Evolutionary conservation across 2,113 vertebrate genomes (phyloP).

Genomic region (Oplegnathus fasciatus): DNA sequence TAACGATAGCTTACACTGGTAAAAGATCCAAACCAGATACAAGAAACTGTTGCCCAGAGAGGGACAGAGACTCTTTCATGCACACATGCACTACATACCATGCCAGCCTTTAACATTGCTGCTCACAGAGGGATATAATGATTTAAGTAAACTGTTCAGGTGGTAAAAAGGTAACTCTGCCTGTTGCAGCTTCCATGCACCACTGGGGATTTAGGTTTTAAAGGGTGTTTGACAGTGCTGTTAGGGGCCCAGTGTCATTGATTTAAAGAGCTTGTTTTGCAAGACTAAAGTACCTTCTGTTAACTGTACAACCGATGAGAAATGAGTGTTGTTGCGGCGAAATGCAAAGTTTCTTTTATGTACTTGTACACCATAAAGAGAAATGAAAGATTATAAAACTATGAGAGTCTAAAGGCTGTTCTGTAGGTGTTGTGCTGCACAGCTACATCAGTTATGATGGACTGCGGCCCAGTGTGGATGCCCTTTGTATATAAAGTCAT

Average conservation of each 20-base stretch:
- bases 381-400: conserved; percentile 36
- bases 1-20: conserved; percentile 60
- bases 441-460: conserved; percentile 46
- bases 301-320: background rate
- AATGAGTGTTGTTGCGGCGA: background rate
- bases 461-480: conserved; percentile 62
- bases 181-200: conserved; percentile 29
- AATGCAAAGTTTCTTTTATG: conserved; percentile 25
- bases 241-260: conserved; percentile 37
- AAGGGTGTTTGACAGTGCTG: conserved; percentile 52
- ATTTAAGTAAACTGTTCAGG: conserved; percentile 70
- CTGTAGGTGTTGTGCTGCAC: background rate
- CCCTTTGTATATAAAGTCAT: conserved; percentile 82
- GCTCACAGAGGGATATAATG: conserved; percentile 56
- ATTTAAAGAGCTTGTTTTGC: conserved; percentile 38
- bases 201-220: conserved; percentile 51
- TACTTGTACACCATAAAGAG: background rate
- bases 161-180: conserved; percentile 59
- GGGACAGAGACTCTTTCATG: background rate
- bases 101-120: conserved; percentile 54
- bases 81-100: conserved; percentile 16
- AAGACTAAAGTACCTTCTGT: background rate
- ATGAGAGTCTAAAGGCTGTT: conserved; percentile 10
- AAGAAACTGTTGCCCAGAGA: conserved; percentile 45
- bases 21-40: conserved; percentile 56